Conservation (phyloP, 2,797 vertebrate genomes). For the Pantherophis alleghaniensis region DNA sequence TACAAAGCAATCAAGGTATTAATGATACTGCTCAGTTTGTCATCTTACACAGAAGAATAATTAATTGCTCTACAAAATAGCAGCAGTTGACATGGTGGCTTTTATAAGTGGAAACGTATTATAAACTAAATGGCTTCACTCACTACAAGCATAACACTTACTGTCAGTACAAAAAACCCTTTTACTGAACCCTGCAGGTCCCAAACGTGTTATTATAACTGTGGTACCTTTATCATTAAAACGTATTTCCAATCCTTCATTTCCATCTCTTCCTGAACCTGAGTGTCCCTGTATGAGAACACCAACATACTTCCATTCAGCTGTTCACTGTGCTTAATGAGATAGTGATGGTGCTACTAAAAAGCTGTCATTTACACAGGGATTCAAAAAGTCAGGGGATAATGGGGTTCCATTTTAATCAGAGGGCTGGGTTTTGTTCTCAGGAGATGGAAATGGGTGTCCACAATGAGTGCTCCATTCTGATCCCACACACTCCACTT, state of each 20-base stretch:
- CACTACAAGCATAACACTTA: neutral
- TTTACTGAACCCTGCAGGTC: conserved; percentile 12
- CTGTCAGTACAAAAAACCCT: fast-evolving
- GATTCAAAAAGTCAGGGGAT: neutral
- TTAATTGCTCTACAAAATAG: neutral
- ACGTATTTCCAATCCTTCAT: neutral
- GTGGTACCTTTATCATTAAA: neutral
- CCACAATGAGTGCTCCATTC: neutral
- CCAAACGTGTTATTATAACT: conserved; percentile 22
- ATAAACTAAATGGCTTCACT: neutral
- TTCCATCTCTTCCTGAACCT: neutral
- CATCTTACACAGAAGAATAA: neutral
- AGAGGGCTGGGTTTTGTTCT: conserved; percentile 1
- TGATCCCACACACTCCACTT: neutral
- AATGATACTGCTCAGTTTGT: neutral
- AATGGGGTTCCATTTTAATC: neutral
- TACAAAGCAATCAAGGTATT: neutral
- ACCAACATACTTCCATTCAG: conserved; percentile 45
- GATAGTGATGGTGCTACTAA: fast-evolving
- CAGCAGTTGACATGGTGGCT: neutral
- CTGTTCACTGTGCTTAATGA: conserved; percentile 1
- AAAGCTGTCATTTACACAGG: fast-evolving
- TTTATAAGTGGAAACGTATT: neutral
- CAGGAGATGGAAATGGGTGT: fast-evolving
- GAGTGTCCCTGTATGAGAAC: conserved; percentile 47